Conservation (phyloP, 2,888 invertebrate species). For the Cryptocephalus primarius region DNA sequence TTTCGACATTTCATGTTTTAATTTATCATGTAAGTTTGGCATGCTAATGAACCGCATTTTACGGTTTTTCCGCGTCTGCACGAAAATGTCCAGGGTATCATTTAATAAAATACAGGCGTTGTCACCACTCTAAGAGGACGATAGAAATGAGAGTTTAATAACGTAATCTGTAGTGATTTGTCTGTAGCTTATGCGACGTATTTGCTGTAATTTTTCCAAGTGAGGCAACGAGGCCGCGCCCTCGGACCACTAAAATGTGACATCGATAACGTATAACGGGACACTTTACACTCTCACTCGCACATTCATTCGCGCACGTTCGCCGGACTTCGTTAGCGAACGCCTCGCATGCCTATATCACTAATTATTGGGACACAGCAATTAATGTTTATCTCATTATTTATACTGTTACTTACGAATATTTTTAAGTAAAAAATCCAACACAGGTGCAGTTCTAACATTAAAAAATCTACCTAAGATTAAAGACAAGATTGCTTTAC, state of each 20-base stretch:
- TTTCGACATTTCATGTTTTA: too few species aligned
- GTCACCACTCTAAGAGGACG: too few species aligned
- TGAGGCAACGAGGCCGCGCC: slow-evolving; percentile 11
- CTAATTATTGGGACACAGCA: slow-evolving; percentile 40
- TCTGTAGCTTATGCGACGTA: too few species aligned
- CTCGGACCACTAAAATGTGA: slow-evolving; percentile 20
- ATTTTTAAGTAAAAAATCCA: slow-evolving; percentile 23
- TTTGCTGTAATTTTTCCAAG: too few species aligned
- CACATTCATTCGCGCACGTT: slow-evolving; percentile 13
- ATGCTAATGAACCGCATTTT: too few species aligned
- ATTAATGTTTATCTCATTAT: slow-evolving; percentile 23
- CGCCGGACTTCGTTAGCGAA: slow-evolving; percentile 6
- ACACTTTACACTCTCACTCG: slow-evolving; percentile 8
- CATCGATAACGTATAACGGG: slow-evolving; percentile 23
- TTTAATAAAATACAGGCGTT: too few species aligned
- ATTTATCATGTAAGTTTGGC: too few species aligned
- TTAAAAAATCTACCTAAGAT: slow-evolving; percentile 18
- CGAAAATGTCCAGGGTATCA: too few species aligned
- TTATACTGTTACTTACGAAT: slow-evolving; percentile 23
- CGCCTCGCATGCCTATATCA: slow-evolving; percentile 30
- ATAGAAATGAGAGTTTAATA: too few species aligned
- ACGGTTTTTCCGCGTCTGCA: too few species aligned
- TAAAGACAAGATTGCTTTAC: slow-evolving; percentile 13
- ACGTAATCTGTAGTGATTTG: too few species aligned
- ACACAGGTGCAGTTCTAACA: slow-evolving; percentile 20